phyloP scores from a whole-genome alignment of 2,113 vertebrate species.

The Microtus oregoni region DNA sequence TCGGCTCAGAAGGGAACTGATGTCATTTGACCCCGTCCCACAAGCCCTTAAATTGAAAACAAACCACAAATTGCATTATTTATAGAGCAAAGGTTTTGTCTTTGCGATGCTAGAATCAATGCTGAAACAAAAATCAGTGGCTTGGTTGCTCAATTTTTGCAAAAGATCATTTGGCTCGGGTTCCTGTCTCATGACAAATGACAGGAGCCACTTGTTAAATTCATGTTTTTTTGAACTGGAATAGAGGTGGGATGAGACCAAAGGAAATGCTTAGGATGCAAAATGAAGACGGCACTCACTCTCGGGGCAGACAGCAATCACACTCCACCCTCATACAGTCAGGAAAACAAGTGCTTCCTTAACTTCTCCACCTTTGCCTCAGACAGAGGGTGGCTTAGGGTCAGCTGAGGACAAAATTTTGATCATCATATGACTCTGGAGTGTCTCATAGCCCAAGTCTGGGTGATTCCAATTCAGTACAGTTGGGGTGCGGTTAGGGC shows the following conservation, averaged over 20 bases:
- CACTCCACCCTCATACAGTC: background rate
- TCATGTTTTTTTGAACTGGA: background rate
- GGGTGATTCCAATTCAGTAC: constrained; percentile 8
- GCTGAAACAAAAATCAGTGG: background rate
- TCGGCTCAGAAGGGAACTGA: background rate
- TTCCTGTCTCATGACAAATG: background rate
- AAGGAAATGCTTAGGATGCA: background rate
- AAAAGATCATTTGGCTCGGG: background rate
- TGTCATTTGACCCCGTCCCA: constrained; percentile 24
- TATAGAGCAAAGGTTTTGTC: background rate
- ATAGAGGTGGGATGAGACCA: background rate
- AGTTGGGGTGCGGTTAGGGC: background rate
- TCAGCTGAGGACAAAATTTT: background rate
- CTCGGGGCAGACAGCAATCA: background rate
- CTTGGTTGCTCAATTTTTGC: background rate
- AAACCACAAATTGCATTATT: constrained; percentile 7
- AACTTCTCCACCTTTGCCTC: background rate
- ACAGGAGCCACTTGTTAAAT: background rate
- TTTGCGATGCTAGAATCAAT: background rate
- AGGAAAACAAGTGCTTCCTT: background rate
- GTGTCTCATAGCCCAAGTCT: background rate
- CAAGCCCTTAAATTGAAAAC: constrained; percentile 43
- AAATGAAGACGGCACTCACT: background rate
- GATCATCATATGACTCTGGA: background rate
- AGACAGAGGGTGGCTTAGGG: background rate